A percentile compares a stretch with the other conserved stretches of the same genome.
These are phyloP conservation scores for Micropoecilia bifurca DNA, from an alignment of 2,797 vertebrate species.

Conservation along the genomic window DNA sequence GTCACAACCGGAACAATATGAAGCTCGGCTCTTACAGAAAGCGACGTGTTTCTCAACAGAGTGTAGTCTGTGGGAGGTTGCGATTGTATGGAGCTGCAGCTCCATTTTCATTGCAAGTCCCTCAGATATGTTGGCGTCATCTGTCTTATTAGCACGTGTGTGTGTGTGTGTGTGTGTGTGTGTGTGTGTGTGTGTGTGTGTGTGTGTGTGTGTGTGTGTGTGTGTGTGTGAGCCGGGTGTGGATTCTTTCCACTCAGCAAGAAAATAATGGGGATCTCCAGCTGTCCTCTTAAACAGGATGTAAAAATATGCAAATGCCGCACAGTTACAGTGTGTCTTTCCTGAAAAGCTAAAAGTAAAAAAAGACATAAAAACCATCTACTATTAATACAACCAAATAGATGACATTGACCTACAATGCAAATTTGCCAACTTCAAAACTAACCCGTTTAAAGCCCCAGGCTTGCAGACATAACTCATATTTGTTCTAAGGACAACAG, in stretches of 20 bases:
- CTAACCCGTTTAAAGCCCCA: slow-evolving; percentile 40
- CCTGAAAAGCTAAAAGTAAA: slow-evolving; percentile 28
- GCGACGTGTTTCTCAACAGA: slow-evolving; percentile 26
- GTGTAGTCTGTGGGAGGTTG: slow-evolving; percentile 36
- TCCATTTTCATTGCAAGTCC: slow-evolving; percentile 45
- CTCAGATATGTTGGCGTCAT: slow-evolving; percentile 38
- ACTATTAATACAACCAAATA: slow-evolving; percentile 35
- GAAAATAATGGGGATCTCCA: slow-evolving; percentile 55
- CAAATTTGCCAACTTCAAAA: slow-evolving; percentile 56
- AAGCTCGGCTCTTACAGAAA: slow-evolving; percentile 52
- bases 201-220: slow-evolving; percentile 22
- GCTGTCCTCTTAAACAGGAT: slow-evolving; percentile 42
- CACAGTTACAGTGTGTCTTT: slow-evolving; percentile 36
- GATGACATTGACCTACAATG: slow-evolving; percentile 45
- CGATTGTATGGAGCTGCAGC: slow-evolving; percentile 46
- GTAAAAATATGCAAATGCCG: slow-evolving; percentile 47
- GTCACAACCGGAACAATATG: slow-evolving; percentile 47
- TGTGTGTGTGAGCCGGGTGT: slow-evolving; percentile 24
- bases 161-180: neutral
- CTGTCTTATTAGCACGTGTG: slow-evolving; percentile 60
- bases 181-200: slow-evolving; percentile 21
- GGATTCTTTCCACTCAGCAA: slow-evolving; percentile 46
- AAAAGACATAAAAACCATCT: neutral
- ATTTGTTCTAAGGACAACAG: slow-evolving; percentile 70
- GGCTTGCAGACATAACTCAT: slow-evolving; percentile 54